A percentile compares a stretch with the other conserved stretches of the same genome.
Evolutionary conservation across 2,888 invertebrate genomes (phyloP).

Genomic region (Acanthococcus lagerstroemiae): DNA sequence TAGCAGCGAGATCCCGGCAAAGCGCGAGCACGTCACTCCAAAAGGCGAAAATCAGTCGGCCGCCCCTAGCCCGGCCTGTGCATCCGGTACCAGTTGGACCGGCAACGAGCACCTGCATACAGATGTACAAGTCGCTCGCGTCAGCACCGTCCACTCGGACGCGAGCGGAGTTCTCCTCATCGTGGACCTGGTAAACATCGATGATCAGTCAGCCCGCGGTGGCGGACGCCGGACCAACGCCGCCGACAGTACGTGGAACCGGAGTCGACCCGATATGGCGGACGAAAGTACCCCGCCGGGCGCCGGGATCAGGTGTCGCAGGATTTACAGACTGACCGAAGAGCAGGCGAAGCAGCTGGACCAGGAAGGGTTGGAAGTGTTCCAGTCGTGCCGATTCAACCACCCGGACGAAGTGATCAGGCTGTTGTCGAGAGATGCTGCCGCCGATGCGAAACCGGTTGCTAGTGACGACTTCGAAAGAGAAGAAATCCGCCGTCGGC

Average conservation of each 20-base stretch:
- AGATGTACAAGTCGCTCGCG: conserved; percentile 11
- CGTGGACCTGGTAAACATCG: conserved; percentile 15
- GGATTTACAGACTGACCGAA: conserved; percentile 14
- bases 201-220: neutral
- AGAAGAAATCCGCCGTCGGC: neutral
- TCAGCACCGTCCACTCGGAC: conserved; percentile 6
- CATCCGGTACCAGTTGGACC: neutral
- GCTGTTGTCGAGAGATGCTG: conserved; percentile 6
- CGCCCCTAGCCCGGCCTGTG: neutral
- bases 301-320: no score
- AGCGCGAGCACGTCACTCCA: neutral
- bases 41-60: neutral
- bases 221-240: no score
- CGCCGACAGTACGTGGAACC: no score
- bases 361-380: conserved; percentile 12
- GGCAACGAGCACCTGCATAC: neutral
- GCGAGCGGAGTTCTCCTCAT: conserved; percentile 11
- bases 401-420: conserved; percentile 9
- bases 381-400: conserved; percentile 21
- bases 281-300: no score
- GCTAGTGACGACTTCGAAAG: neutral
- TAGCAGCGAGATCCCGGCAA: neutral
- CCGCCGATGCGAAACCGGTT: neutral
- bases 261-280: no score
- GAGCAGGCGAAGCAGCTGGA: conserved; percentile 9